Base-by-base conservation (phyloP, 2,888 invertebrate genomes). In the Brassicogethes aeneus region DNA sequence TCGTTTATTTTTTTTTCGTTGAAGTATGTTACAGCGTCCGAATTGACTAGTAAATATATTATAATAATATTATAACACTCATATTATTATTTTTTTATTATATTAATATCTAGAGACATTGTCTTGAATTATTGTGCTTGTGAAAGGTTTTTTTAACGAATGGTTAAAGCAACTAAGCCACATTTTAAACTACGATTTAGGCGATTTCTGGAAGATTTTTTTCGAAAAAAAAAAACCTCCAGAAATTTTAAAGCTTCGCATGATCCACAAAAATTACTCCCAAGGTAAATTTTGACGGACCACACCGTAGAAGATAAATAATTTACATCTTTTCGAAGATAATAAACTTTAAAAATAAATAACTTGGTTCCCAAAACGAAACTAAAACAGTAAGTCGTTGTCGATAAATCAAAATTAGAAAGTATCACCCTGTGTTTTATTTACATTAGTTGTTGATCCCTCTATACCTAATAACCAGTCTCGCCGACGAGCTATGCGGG, bases 401-500 rank as follows among this genome's bases (percentile, higher is more conserved):
- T n/a, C n/a, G n/a, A 7, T 23, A 23, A 49, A 47, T 37, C 36
- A 48, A 48, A 53, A 47, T 52, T 53, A 59, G 51, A 51, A 51
- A 51, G 50, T 65, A 67, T 67, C 66, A 67, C 66, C 67, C 66
- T 66, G 67, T 67, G 62, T 66, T 64, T 58, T 66, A 67, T 67
- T 52, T 67, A 66, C 65, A 67, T 57, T 46, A 52, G 47, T 57
- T 59, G 56, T 62, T 62, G 60, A 57, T 60, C 62, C 62, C 62
- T 54, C 58, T 58, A 57, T 53, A 51, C 43, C 48, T 48, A 53
- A n/a, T n/a, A n/a, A 48, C 55, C 59, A 62, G 57, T 61, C 58
- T 59, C 76, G 8, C 13, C 47, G 7, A n/a, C 47, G 52, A 51
- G 44, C 61, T 66, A 73, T 41, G 72, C 70, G 37, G 74, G 74